These are phyloP conservation scores for Sarotherodon lohbergeri DNA, from an alignment of 2,113 vertebrate species.

Conservation along the genomic window DNA sequence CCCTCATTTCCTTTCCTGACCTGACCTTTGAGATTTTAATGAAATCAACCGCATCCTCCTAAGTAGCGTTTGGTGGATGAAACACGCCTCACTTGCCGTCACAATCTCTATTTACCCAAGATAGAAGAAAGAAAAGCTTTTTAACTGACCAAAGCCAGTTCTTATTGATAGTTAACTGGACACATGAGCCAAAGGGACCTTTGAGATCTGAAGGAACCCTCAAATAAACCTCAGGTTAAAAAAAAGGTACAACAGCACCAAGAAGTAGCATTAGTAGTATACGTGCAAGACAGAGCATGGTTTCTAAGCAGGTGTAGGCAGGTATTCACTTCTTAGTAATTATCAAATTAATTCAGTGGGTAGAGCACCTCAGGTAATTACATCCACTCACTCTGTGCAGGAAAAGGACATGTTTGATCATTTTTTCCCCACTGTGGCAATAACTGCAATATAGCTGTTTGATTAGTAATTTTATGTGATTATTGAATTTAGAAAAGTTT, in stretches of 20 bases:
- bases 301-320: background rate
- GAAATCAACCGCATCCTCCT: background rate
- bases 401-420: background rate
- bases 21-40: constrained; percentile 1
- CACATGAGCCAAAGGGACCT: background rate
- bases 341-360: background rate
- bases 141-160: background rate
- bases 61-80: background rate
- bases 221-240: background rate
- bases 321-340: background rate
- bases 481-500: background rate
- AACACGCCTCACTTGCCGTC: background rate
- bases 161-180: background rate
- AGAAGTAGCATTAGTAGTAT: background rate
- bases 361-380: background rate
- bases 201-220: background rate
- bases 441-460: background rate
- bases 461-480: background rate
- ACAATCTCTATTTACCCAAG: background rate
- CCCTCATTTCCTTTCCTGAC: background rate
- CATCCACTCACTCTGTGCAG: background rate
- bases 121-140: background rate
- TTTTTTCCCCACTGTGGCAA: background rate
- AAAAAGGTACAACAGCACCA: background rate
- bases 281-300: background rate